A percentile compares a stretch with the other conserved stretches of the same genome.
These are phyloP conservation scores for Sinopyrophorus schimmeli DNA, from an alignment of 2,888 invertebrate species.

Conservation along the genomic window DNA sequence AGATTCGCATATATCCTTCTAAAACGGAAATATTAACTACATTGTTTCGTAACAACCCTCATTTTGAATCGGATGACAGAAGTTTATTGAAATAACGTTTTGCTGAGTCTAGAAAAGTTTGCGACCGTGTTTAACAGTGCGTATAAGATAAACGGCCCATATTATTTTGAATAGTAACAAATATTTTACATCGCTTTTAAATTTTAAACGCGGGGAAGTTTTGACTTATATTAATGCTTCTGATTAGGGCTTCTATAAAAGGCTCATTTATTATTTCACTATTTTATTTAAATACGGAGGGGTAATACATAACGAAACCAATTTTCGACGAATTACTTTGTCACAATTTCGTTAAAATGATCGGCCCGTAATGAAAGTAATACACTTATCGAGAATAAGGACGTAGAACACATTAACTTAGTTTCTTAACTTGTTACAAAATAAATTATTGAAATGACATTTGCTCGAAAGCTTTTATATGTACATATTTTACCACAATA, in stretches of 20 bases:
- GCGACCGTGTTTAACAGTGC: conserved; percentile 45
- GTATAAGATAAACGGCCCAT: conserved; percentile 44
- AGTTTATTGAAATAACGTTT: conserved; percentile 49
- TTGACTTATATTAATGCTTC: conserved; percentile 39
- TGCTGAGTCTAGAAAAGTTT: conserved; percentile 44
- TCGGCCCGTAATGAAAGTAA: conserved; percentile 28
- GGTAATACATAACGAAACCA: conserved; percentile 21
- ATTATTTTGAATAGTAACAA: conserved; percentile 43
- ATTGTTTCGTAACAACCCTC: conserved; percentile 41
- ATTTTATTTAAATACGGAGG: conserved; percentile 30
- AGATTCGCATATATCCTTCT: no score
- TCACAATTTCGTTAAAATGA: conserved; percentile 24
- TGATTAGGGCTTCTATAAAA: conserved; percentile 34
- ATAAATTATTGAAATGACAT: conserved; percentile 21
- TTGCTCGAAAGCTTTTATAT: conserved; percentile 9
- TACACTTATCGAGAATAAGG: conserved; percentile 33
- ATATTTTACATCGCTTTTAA: conserved; percentile 44
- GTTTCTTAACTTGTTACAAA: conserved; percentile 27
- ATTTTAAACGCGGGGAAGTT: conserved; percentile 32
- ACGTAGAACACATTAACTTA: conserved; percentile 30
- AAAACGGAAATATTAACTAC: conserved; percentile 39
- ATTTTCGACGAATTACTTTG: conserved; percentile 25
- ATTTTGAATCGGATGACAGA: conserved; percentile 47
- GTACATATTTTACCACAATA: conserved; percentile 7
- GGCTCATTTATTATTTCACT: conserved; percentile 29